Percentiles rank a stretch among this genome's conserved stretches.
These are phyloP conservation scores for Cavia porcellus DNA, from an alignment of 2,113 vertebrate species.

Conservation along the genomic window DNA sequence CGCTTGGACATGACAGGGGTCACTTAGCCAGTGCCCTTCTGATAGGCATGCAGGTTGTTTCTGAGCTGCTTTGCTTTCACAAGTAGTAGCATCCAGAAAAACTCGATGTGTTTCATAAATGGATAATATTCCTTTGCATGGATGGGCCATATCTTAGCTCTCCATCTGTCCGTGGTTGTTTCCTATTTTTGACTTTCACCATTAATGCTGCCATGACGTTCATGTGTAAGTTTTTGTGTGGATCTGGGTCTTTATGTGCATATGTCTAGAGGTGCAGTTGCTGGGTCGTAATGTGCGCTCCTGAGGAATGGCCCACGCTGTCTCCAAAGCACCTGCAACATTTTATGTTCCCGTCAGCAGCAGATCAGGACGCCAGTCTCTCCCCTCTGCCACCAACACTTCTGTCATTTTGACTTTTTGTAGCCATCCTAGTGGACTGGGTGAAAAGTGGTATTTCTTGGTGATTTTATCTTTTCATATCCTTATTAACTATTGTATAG, in stretches of 20 bases:
- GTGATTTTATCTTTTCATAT: neutral
- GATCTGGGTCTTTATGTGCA: neutral
- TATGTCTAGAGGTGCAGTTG: neutral
- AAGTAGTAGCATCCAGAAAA: rapidly evolving
- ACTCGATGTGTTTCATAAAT: neutral
- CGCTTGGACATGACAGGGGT: neutral
- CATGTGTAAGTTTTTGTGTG: neutral
- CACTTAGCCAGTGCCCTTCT: neutral
- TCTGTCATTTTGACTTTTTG: neutral
- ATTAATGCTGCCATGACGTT: neutral
- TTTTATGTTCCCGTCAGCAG: rapidly evolving
- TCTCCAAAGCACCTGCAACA: neutral
- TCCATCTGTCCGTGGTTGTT: neutral
- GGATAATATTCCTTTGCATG: neutral
- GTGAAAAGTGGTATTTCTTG: neutral
- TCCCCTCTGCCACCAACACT: neutral
- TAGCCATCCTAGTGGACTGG: neutral
- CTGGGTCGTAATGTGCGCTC: neutral
- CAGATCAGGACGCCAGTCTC: neutral
- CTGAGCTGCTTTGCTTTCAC: neutral
- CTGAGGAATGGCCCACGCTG: neutral
- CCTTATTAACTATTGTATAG: neutral
- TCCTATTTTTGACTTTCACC: neutral
- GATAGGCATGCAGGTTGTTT: neutral
- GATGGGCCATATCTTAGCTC: neutral